phyloP scores from a whole-genome alignment of 2,113 vertebrate genomes.

The Aphyosemion australe region DNA sequence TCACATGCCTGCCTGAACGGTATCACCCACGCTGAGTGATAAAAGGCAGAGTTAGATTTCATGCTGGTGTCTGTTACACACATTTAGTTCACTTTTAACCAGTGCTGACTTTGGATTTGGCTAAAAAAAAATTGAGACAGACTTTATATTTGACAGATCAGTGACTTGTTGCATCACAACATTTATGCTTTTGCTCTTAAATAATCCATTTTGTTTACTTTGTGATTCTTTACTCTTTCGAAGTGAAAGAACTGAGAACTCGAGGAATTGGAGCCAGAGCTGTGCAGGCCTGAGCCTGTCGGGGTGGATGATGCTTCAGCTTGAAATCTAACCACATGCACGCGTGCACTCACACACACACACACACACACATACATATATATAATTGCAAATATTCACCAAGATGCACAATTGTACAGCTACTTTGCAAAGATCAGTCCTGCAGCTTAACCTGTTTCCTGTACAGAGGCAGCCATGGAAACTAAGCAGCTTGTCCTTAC shows the following conservation, averaged over 20 bases:
- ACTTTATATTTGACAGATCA: no score
- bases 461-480: slow-evolving; percentile 11
- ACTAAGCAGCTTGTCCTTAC: slow-evolving; percentile 48
- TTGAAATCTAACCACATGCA: slow-evolving; percentile 11
- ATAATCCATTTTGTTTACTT: slow-evolving; percentile 4
- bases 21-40: slow-evolving; percentile 2
- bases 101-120: not conserved
- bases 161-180: no score
- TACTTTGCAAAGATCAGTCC: slow-evolving; percentile 31
- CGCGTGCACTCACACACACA: slow-evolving; percentile 3
- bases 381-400: not conserved
- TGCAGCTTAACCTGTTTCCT: slow-evolving; percentile 30
- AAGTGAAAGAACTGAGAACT: not conserved
- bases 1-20: slow-evolving; percentile 11
- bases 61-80: slow-evolving; percentile 3
- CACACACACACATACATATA: slow-evolving; percentile 3
- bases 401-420: slow-evolving; percentile 34
- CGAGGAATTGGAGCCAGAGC: slow-evolving; percentile 4
- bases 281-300: not conserved
- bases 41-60: slow-evolving; percentile 2
- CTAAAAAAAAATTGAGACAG: not conserved
- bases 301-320: not conserved
- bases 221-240: not conserved
- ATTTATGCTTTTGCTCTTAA: not conserved
- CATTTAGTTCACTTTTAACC: not conserved